Percentiles rank a stretch among this genome's conserved stretches.
These are phyloP conservation scores for Triops cancriformis DNA, from an alignment of 1,140 invertebrate genomes.

Conservation along the genomic window DNA sequence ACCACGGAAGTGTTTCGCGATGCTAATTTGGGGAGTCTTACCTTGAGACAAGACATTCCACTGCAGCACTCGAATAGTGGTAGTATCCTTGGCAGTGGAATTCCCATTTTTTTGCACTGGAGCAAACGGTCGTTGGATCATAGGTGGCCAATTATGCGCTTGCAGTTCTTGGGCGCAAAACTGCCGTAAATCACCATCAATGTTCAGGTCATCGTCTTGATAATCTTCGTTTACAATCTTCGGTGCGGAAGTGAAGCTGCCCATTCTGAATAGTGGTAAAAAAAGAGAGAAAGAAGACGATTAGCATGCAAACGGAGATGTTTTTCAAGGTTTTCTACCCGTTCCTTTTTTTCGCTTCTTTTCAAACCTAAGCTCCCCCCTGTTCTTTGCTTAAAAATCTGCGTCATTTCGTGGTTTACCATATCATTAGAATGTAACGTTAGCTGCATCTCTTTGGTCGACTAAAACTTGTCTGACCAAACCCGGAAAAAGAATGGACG, in stretches of 20 bases:
- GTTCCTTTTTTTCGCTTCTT: background rate
- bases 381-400: background rate
- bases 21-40: conserved; percentile 37
- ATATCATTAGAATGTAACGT: background rate
- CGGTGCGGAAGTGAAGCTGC: conserved; percentile 58
- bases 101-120: background rate
- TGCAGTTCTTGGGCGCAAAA: conserved; percentile 44
- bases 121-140: conserved; percentile 39
- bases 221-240: conserved; percentile 55
- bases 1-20: background rate
- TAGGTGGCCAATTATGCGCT: conserved; percentile 36
- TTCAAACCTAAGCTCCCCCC: background rate
- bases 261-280: conserved; percentile 51
- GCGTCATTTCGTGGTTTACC: background rate
- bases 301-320: background rate
- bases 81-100: background rate
- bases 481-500: background rate
- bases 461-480: background rate
- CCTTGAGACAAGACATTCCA: conserved; percentile 71
- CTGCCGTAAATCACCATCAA: conserved; percentile 46
- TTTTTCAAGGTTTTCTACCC: background rate
- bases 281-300: conserved; percentile 32
- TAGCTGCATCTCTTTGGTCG: background rate
- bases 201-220: conserved; percentile 51
- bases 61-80: conserved; percentile 52